A percentile compares a stretch with the other conserved stretches of the same genome.
Evolutionary conservation across 1,140 invertebrate species (phyloP).

Genomic region (Catajapyx aquilonaris): DNA sequence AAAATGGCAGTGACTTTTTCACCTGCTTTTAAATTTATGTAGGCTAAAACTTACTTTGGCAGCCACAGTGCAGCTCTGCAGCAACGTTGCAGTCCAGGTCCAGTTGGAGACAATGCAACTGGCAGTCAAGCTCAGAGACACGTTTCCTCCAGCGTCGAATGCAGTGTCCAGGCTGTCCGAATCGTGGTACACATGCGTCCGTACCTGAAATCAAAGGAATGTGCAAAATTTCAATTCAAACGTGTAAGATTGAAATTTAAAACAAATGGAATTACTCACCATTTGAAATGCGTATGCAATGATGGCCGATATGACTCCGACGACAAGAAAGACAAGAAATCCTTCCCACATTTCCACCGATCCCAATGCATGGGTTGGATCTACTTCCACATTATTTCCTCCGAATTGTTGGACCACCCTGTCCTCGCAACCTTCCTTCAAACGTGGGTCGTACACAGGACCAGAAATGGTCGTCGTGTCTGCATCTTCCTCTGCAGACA

Average conservation of each 20-base stretch:
- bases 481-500: no score
- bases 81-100: constrained; percentile 23
- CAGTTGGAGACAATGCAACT: constrained; percentile 23
- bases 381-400: no score
- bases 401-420: no score
- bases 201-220: neutral
- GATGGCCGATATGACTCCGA: neutral
- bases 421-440: no score
- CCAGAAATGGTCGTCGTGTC: no score
- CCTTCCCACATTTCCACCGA: neutral
- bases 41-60: constrained; percentile 14
- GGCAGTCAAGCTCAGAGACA: constrained; percentile 19
- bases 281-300: neutral
- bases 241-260: neutral
- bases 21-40: no score
- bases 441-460: no score
- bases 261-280: neutral
- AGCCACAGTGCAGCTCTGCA: constrained; percentile 20
- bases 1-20: no score
- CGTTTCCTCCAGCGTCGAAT: constrained; percentile 23
- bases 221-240: no score
- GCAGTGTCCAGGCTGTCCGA: constrained; percentile 14
- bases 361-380: no score
- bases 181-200: constrained; percentile 2
- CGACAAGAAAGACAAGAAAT: neutral